Percentiles rank a stretch among this genome's conserved stretches.
Evolutionary conservation across 2,797 vertebrate species (phyloP).

Genomic region (Myotis planiceps): DNA sequence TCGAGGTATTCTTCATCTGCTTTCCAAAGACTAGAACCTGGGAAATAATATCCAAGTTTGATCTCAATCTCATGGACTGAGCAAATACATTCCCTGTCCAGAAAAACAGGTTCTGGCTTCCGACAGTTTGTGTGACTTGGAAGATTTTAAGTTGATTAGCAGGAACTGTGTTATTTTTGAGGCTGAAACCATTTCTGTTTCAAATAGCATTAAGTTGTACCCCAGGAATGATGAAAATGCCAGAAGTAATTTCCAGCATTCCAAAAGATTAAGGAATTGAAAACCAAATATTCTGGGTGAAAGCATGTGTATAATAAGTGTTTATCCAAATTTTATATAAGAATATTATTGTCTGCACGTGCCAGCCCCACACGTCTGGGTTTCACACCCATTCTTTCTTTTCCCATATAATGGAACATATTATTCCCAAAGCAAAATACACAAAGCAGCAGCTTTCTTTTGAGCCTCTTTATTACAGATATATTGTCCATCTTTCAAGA

Average conservation of each 20-base stretch:
- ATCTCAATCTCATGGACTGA: slow-evolving; percentile 54
- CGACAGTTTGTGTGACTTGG: slow-evolving; percentile 76
- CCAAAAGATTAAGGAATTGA: slow-evolving; percentile 70
- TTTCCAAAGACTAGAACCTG: slow-evolving; percentile 60
- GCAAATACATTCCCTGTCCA: slow-evolving; percentile 60
- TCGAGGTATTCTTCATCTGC: slow-evolving; percentile 21
- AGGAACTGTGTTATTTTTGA: slow-evolving; percentile 76
- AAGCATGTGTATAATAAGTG: slow-evolving; percentile 63
- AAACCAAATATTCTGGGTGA: slow-evolving; percentile 74
- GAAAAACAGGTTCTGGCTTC: slow-evolving; percentile 71
- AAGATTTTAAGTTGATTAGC: slow-evolving; percentile 72
- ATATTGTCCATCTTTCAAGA: background rate
- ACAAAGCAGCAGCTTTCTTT: background rate
- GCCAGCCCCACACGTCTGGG: slow-evolving; percentile 30
- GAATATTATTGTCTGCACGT: slow-evolving; percentile 51
- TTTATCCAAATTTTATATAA: slow-evolving; percentile 69
- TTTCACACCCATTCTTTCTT: slow-evolving; percentile 52
- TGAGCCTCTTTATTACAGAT: background rate
- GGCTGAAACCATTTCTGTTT: slow-evolving; percentile 62
- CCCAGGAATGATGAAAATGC: slow-evolving; percentile 69
- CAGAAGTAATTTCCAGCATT: slow-evolving; percentile 77
- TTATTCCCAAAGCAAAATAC: slow-evolving; percentile 34
- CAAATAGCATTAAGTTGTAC: slow-evolving; percentile 63
- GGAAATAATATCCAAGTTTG: slow-evolving; percentile 66
- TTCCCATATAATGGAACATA: background rate